A percentile compares a stretch with the other conserved stretches of the same genome.
Conservation (phyloP, 2,113 vertebrate species). For the Emydura subglobosa region DNA sequence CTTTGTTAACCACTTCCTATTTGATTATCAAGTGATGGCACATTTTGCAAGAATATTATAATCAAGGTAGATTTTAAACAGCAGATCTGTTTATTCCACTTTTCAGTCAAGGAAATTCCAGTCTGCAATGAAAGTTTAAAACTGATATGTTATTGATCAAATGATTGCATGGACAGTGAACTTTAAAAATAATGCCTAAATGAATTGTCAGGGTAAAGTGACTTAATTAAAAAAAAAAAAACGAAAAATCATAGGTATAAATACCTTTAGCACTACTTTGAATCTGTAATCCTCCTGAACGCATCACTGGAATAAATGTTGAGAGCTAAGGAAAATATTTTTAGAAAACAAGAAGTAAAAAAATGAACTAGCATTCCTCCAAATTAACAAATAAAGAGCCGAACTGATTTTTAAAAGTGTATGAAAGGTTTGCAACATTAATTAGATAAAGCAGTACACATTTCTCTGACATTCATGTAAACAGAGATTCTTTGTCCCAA, state of each 20-base stretch:
- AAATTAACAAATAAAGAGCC: background rate
- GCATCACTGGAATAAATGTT: slow-evolving; percentile 11
- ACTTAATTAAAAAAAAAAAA: background rate
- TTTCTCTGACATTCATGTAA: background rate
- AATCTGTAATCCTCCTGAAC: slow-evolving; percentile 3
- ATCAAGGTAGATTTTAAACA: background rate
- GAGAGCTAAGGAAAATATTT: slow-evolving; percentile 11
- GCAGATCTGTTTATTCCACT: slow-evolving; percentile 11
- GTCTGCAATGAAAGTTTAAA: slow-evolving; percentile 24
- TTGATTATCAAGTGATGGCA: background rate
- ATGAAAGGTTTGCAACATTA: background rate
- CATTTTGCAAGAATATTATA: background rate
- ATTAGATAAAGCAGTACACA: background rate
- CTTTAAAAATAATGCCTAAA: slow-evolving; percentile 2
- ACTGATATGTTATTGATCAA: background rate
- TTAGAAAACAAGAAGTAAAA: slow-evolving; percentile 23
- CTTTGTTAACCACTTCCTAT: background rate
- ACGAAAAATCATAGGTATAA: fast-evolving
- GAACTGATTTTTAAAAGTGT: background rate
- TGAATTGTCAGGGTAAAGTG: background rate
- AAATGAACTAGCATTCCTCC: slow-evolving; percentile 14
- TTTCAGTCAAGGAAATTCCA: slow-evolving; percentile 18
- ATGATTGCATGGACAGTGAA: background rate
- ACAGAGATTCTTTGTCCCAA: background rate
- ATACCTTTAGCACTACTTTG: background rate